A percentile compares a stretch with the other conserved stretches of the same genome.
These are phyloP conservation scores for Danio albolineatus DNA, from an alignment of 2,797 vertebrate genomes.

Conservation along the genomic window DNA sequence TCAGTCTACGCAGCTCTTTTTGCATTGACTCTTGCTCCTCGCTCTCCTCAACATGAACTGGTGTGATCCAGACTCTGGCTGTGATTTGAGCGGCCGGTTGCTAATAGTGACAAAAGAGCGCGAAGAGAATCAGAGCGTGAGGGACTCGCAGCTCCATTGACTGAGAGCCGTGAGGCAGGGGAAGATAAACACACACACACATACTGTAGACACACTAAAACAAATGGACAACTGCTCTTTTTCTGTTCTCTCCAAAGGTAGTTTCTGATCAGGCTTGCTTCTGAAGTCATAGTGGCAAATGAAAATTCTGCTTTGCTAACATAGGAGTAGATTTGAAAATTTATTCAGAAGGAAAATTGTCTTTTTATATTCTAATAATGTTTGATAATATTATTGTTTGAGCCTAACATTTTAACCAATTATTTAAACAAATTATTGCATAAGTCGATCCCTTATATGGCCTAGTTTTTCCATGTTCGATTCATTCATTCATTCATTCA, in stretches of 20 bases:
- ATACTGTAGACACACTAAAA: background rate
- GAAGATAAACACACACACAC: background rate
- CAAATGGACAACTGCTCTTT: background rate
- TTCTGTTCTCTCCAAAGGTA: background rate
- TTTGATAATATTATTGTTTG: background rate
- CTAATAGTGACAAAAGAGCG: conserved; percentile 79
- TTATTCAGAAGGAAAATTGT: background rate
- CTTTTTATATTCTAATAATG: background rate
- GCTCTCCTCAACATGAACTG: conserved; percentile 36
- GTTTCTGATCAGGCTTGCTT: background rate
- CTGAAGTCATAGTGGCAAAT: background rate
- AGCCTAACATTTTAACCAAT: background rate
- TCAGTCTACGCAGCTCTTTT: background rate
- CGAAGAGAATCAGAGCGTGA: conserved; percentile 59
- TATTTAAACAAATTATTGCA: too few relatives aligned
- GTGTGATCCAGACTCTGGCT: conserved; percentile 64
- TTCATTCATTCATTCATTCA: too few relatives aligned
- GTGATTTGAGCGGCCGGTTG: conserved; percentile 73
- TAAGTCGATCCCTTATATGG: too few relatives aligned
- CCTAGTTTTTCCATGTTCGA: too few relatives aligned
- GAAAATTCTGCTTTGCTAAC: background rate
- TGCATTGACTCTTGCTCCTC: conserved; percentile 14
- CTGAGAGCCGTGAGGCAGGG: conserved; percentile 44
- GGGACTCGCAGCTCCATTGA: conserved; percentile 49
- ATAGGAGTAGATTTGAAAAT: background rate